These are phyloP conservation scores for Lampropteryx suffumata DNA, from an alignment of 2,888 invertebrate species.

Conservation along the genomic window DNA sequence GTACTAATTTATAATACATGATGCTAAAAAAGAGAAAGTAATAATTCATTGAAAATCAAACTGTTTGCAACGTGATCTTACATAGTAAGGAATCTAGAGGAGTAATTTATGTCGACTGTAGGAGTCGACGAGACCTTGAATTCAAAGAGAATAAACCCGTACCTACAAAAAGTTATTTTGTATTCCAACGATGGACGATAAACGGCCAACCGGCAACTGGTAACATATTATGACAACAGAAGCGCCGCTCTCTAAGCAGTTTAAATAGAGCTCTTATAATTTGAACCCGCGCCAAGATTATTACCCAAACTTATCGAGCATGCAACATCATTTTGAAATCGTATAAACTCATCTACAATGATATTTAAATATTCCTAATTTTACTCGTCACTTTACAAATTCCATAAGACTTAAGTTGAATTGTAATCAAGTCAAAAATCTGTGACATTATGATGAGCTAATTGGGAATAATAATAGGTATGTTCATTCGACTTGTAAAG, in stretches of 20 bases:
- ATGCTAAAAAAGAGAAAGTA: too few relatives aligned
- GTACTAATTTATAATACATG: too few relatives aligned
- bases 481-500: too few relatives aligned
- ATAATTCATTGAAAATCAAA: constrained; percentile 1
- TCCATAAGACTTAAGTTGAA: too few relatives aligned
- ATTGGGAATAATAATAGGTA: too few relatives aligned
- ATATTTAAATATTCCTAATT: constrained; percentile 19
- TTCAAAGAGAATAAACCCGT: constrained; percentile 14
- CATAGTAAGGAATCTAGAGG: constrained; percentile 5
- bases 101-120: background rate
- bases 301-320: constrained; percentile 25
- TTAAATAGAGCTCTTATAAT: constrained; percentile 36
- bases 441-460: too few relatives aligned
- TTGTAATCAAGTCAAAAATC: too few relatives aligned
- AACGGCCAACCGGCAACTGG: constrained; percentile 26
- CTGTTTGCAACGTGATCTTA: background rate
- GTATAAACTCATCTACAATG: constrained; percentile 25
- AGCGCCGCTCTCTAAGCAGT: constrained; percentile 38
- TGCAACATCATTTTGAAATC: constrained; percentile 21
- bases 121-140: constrained; percentile 26
- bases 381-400: background rate
- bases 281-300: constrained; percentile 44
- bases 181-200: constrained; percentile 31
- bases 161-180: constrained; percentile 20
- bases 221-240: constrained; percentile 34